Evolutionary conservation across 2,113 vertebrate genomes (phyloP).

Genomic region (Cygnus atratus): DNA sequence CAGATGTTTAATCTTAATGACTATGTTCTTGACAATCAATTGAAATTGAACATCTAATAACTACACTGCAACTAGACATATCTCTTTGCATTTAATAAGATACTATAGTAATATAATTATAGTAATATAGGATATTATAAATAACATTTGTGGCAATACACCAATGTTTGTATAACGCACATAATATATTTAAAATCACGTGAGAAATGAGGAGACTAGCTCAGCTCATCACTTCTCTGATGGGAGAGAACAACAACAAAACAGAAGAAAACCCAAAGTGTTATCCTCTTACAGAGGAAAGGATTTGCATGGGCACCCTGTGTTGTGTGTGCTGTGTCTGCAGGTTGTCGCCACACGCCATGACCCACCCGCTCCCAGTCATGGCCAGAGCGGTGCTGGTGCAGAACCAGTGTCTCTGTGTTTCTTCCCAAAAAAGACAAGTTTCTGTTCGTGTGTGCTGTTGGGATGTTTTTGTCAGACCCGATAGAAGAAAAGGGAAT

Average conservation of each 20-base stretch:
- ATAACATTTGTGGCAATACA: slow-evolving; percentile 50
- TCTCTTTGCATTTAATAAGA: slow-evolving; percentile 74
- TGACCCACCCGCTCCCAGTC: not conserved
- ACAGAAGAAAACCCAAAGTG: not conserved
- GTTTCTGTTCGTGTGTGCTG: not conserved
- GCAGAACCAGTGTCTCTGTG: not conserved
- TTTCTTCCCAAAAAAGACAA: not conserved
- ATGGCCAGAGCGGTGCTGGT: not conserved
- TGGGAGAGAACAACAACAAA: not conserved
- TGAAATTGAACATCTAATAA: slow-evolving; percentile 79
- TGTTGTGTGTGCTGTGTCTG: not conserved
- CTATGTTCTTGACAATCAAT: slow-evolving; percentile 78
- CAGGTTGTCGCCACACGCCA: not conserved
- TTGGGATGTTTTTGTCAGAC: not conserved
- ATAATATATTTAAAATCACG: not conserved
- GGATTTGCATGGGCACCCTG: not conserved
- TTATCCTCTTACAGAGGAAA: not conserved
- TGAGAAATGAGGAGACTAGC: slow-evolving; percentile 21
- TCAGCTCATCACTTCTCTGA: slow-evolving; percentile 33
- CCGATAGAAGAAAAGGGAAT: not conserved
- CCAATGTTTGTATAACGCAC: slow-evolving; percentile 41
- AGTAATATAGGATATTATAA: slow-evolving; percentile 54
- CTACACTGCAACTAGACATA: slow-evolving; percentile 68
- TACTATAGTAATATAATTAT: slow-evolving; percentile 54
- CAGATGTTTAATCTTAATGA: slow-evolving; percentile 82